Evolutionary conservation across 1,140 invertebrate genomes (phyloP).

Genomic region (Ceratoteleas bidentatus): DNA sequence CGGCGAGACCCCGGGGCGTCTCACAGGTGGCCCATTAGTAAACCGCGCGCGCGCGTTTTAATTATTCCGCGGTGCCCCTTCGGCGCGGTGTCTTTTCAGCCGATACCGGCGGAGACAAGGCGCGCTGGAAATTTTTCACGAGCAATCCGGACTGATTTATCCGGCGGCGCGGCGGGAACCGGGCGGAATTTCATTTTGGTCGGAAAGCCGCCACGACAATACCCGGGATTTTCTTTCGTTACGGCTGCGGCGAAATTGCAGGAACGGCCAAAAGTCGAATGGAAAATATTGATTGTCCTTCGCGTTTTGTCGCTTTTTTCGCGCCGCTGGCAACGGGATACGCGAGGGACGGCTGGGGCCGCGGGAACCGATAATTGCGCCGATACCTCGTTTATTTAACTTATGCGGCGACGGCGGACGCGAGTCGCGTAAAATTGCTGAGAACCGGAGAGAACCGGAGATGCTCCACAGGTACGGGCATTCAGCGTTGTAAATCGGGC

Average conservation of each 20-base stretch:
- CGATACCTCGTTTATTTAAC: conserved; percentile 23
- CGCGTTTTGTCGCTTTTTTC: conserved; percentile 17
- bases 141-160: conserved; percentile 73
- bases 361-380: conserved; percentile 15
- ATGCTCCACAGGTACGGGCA: conserved; percentile 5
- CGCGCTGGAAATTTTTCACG: conserved; percentile 68
- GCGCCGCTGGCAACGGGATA: background rate
- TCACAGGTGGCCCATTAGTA: conserved; percentile 47
- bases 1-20: conserved; percentile 10
- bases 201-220: conserved; percentile 63
- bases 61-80: conserved; percentile 22
- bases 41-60: conserved; percentile 15
- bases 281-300: conserved; percentile 62
- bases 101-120: conserved; percentile 34
- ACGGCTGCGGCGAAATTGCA: conserved; percentile 37
- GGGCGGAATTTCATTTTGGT: conserved; percentile 70
- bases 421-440: conserved; percentile 7
- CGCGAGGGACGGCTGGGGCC: too few species aligned
- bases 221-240: conserved; percentile 65
- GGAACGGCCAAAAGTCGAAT: conserved; percentile 56
- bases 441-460: background rate
- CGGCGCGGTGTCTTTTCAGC: conserved; percentile 5
- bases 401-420: conserved; percentile 1
- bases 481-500: background rate
- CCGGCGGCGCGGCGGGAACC: conserved; percentile 38